A percentile compares a stretch with the other conserved stretches of the same genome.
These are phyloP conservation scores for Diglossa cyanea DNA, from an alignment of 2,797 vertebrate species.

Conservation along the genomic window DNA sequence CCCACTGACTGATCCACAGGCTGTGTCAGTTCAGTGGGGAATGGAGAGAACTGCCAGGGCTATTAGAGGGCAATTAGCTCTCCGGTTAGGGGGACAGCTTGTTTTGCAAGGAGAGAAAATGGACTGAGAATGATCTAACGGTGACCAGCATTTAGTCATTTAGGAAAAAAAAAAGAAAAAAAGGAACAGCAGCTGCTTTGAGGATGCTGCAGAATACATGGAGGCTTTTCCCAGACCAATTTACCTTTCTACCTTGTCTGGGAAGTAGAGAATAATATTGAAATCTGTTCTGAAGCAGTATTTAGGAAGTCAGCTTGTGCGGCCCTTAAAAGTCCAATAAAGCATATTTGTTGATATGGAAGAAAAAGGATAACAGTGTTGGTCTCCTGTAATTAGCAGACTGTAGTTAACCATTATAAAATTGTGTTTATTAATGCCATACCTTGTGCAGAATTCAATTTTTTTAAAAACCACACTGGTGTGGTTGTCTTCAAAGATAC, in stretches of 20 bases:
- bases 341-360: background rate
- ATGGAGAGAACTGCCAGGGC: background rate
- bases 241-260: background rate
- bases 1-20: background rate
- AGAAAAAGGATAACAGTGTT: background rate
- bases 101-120: background rate
- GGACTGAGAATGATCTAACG: background rate
- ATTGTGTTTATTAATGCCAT: background rate
- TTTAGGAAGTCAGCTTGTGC: background rate
- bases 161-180: background rate
- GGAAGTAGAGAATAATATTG: background rate
- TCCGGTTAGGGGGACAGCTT: background rate
- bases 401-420: background rate
- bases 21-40: background rate
- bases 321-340: background rate
- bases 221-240: slow-evolving; percentile 8
- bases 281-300: background rate
- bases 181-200: background rate
- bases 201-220: background rate
- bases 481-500: background rate
- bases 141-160: background rate
- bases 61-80: background rate
- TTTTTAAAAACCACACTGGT: background rate
- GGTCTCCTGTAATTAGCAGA: background rate
- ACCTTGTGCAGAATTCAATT: background rate